Conservation (phyloP, 1,140 invertebrate species). For the Pomacea maculata region DNA sequence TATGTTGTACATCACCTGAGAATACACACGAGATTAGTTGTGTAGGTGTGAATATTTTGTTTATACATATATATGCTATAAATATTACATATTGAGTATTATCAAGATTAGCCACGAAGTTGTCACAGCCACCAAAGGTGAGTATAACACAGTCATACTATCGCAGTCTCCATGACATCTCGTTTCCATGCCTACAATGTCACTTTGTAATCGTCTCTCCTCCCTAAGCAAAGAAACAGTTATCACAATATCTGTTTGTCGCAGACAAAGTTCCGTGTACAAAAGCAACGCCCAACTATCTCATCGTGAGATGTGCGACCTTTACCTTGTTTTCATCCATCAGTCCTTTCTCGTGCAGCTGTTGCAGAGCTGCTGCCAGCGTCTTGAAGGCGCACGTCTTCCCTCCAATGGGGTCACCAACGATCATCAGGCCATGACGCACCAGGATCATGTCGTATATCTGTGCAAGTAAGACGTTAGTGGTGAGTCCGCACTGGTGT, state of each 20-base stretch:
- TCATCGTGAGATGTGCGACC: background rate
- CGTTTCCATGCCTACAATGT: too few relatives aligned
- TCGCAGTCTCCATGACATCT: too few relatives aligned
- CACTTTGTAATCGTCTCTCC: too few relatives aligned
- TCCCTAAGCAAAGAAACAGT: too few relatives aligned
- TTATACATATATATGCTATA: too few relatives aligned
- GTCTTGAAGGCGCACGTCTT: conserved; percentile 63
- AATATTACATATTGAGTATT: background rate
- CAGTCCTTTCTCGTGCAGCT: conserved; percentile 46
- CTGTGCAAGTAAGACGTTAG: conserved; percentile 33
- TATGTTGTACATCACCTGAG: conserved; percentile 57
- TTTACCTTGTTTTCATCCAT: conserved; percentile 61
- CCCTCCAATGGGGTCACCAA: conserved; percentile 64
- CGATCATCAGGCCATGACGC: conserved; percentile 65
- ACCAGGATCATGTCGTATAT: conserved; percentile 67
- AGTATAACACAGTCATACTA: too few relatives aligned
- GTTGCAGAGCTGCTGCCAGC: conserved; percentile 53
- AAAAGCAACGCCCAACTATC: too few relatives aligned
- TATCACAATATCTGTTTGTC: too few relatives aligned
- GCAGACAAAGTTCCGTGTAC: too few relatives aligned
- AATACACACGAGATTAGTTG: conserved; percentile 14
- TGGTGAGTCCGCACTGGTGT: background rate
- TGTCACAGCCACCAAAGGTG: too few relatives aligned
- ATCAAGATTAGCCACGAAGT: background rate
- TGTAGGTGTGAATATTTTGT: background rate